Evolutionary conservation across 2,797 vertebrate genomes (phyloP).

Genomic region (Coendou prehensilis): DNA sequence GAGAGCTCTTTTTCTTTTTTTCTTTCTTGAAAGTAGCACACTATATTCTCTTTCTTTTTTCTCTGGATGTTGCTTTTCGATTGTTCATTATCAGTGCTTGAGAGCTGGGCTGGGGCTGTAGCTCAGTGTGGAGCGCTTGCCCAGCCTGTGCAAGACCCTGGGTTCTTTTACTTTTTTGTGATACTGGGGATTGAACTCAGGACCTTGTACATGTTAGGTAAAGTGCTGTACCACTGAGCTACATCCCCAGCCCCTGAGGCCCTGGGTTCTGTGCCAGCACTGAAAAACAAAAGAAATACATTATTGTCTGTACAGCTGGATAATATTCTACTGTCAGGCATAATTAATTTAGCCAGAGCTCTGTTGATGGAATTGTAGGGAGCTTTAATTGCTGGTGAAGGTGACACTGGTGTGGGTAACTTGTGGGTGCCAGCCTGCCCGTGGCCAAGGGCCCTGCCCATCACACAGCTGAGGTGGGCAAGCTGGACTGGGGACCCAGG

Average conservation of each 20-base stretch:
- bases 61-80: background rate
- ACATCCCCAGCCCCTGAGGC: too few species aligned
- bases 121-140: background rate
- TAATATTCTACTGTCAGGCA: background rate
- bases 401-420: background rate
- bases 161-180: background rate
- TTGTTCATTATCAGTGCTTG: background rate
- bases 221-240: background rate
- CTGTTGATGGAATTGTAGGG: background rate
- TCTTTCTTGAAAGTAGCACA: background rate
- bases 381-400: background rate
- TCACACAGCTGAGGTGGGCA: background rate
- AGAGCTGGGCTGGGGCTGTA: background rate
- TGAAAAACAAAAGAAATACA: background rate
- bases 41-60: background rate
- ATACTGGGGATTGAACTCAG: background rate
- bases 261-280: background rate
- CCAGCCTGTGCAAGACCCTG: background rate
- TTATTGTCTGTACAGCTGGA: background rate
- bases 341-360: background rate
- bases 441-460: background rate
- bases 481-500: background rate
- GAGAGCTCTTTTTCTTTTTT: background rate
- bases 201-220: background rate
- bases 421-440: background rate